phyloP scores from a whole-genome alignment of 2,797 vertebrate genomes.

The Podarcis lilfordi region DNA sequence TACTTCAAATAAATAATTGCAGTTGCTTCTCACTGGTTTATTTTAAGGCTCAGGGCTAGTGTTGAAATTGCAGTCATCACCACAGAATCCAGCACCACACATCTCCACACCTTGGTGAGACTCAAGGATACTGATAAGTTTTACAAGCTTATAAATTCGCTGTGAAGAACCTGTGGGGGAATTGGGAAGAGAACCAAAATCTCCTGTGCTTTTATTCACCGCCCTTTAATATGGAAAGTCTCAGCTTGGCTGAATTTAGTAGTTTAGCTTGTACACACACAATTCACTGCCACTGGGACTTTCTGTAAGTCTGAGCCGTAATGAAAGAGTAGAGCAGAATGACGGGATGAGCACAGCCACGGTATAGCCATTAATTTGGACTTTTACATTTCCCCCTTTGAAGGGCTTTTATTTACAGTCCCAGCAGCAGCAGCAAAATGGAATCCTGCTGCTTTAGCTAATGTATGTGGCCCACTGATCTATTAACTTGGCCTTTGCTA shows the following conservation, averaged over 20 bases:
- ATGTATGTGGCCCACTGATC: constrained; percentile 16
- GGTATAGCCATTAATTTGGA: constrained; percentile 1
- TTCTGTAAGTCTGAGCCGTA: background rate
- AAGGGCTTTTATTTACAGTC: constrained; percentile 12
- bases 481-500: constrained; percentile 7
- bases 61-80: background rate
- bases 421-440: constrained; percentile 1
- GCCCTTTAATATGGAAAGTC: constrained; percentile 5
- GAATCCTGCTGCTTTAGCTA: constrained; percentile 4
- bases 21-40: background rate
- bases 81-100: background rate
- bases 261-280: background rate
- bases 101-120: background rate
- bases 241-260: background rate
- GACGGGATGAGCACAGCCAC: background rate
- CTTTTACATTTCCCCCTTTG: constrained; percentile 12
- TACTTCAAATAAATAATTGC: background rate
- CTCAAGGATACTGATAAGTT: background rate
- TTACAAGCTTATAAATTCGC: constrained; percentile 6
- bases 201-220: background rate
- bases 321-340: background rate
- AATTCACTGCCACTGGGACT: background rate
- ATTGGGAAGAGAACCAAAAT: background rate
- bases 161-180: background rate
- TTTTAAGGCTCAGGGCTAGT: background rate